Evolutionary conservation across 1,140 invertebrate species (phyloP).

Genomic region (Heliconius hermathena): DNA sequence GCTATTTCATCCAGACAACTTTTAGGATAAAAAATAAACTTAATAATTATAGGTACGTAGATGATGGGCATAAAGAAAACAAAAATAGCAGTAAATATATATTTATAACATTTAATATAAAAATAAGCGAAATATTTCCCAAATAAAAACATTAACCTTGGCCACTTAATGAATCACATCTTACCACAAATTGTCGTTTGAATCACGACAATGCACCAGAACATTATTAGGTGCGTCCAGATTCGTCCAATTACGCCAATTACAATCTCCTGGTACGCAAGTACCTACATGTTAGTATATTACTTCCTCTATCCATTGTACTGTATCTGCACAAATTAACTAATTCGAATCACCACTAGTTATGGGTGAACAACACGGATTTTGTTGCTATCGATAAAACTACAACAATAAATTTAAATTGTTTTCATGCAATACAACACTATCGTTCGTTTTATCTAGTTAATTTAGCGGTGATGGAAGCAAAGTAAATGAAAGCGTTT

Average conservation of each 20-base stretch:
- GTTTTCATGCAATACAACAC: slow-evolving; percentile 26
- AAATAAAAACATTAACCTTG: slow-evolving; percentile 42
- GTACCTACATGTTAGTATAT: slow-evolving; percentile 59
- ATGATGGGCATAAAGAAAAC: too few relatives aligned
- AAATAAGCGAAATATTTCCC: not conserved
- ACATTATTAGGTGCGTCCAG: slow-evolving; percentile 79
- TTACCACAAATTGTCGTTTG: slow-evolving; percentile 75
- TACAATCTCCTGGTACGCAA: slow-evolving; percentile 73
- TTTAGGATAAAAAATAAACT: too few relatives aligned
- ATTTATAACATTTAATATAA: not conserved
- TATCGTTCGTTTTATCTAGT: slow-evolving; percentile 34
- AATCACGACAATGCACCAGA: slow-evolving; percentile 73
- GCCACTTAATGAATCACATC: slow-evolving; percentile 70
- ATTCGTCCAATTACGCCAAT: slow-evolving; percentile 80
- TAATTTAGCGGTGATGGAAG: slow-evolving; percentile 23
- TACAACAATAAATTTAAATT: slow-evolving; percentile 26
- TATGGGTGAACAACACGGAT: slow-evolving; percentile 27
- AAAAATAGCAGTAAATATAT: not conserved
- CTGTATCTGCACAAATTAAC: slow-evolving; percentile 80
- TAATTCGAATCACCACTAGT: slow-evolving; percentile 67
- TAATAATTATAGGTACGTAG: too few relatives aligned
- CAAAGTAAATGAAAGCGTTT: slow-evolving; percentile 32
- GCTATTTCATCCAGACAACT: too few relatives aligned
- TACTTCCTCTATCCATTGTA: slow-evolving; percentile 78
- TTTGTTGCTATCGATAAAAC: slow-evolving; percentile 44